Conservation (phyloP, 2,113 vertebrate species). For the Blennius ocellaris region DNA sequence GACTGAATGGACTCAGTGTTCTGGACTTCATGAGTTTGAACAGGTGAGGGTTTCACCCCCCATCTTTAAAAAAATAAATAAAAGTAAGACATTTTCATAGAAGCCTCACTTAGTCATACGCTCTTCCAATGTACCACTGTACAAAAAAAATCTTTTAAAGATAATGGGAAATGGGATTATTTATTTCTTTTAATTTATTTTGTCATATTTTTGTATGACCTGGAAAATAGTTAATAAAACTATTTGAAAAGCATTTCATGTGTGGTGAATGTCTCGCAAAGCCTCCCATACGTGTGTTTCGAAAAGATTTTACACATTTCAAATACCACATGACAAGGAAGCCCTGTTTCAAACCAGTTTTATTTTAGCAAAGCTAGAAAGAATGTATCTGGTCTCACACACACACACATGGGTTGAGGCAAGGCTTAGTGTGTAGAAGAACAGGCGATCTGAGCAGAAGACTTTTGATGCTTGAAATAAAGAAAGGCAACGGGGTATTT, state of each 20-base stretch:
- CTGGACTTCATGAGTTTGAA: conserved; percentile 36
- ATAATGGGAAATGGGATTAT: conserved; percentile 85
- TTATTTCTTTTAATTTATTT: conserved; percentile 99
- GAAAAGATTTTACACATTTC: neutral
- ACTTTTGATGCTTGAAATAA: conserved; percentile 41
- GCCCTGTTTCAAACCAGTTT: conserved; percentile 66
- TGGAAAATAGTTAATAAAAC: conserved; percentile 97
- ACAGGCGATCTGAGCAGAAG: conserved; percentile 68
- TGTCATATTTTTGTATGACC: conserved; percentile 99
- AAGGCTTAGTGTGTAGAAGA: conserved; percentile 58
- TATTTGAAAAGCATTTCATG: conserved; percentile 76
- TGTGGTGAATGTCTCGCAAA: conserved; percentile 17
- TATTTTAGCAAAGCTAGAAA: conserved; percentile 77
- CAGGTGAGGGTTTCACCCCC: conserved; percentile 39
- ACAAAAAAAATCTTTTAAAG: conserved; percentile 77
- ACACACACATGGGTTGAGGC: conserved; percentile 37
- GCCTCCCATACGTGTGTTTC: no score
- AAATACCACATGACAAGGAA: conserved; percentile 40
- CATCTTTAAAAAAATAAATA: conserved; percentile 54
- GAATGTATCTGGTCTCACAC: conserved; percentile 57
- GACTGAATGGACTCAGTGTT: conserved; percentile 12
- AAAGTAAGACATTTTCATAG: conserved; percentile 61
- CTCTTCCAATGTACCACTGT: conserved; percentile 87
- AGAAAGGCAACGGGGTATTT: conserved; percentile 44
- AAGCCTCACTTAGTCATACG: conserved; percentile 79